Evolutionary conservation across 1,140 invertebrate species (phyloP).

Genomic region (Hyposmocoma kahamanoa): DNA sequence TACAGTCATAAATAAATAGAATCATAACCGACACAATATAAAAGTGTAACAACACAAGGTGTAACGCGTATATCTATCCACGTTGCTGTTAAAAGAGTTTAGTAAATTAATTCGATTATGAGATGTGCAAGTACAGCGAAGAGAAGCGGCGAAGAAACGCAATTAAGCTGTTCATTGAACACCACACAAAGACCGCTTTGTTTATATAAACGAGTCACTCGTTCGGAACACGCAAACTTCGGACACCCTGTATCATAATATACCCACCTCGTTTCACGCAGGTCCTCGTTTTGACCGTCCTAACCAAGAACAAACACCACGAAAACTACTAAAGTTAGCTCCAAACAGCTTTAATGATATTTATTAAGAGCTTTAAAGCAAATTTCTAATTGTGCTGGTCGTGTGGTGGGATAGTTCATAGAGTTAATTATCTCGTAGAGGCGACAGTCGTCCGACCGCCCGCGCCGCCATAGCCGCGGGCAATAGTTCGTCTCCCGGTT

Average conservation of each 20-base stretch:
- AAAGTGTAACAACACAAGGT: background rate
- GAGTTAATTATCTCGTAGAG: conserved; percentile 64
- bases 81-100: conserved; percentile 1
- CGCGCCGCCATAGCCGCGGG: conserved; percentile 45
- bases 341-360: conserved; percentile 36
- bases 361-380: conserved; percentile 53
- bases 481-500: conserved; percentile 22
- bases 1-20: background rate
- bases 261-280: conserved; percentile 7
- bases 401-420: conserved; percentile 51
- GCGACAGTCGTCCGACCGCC: conserved; percentile 39
- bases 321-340: conserved; percentile 11
- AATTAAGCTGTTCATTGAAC: conserved; percentile 66
- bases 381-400: conserved; percentile 55
- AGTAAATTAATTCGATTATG: conserved; percentile 39
- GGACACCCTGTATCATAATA: conserved; percentile 21
- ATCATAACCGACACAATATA: background rate
- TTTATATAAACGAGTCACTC: conserved; percentile 39
- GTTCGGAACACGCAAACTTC: conserved; percentile 29
- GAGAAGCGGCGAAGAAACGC: conserved; percentile 50
- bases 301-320: background rate
- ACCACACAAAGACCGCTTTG: conserved; percentile 46
- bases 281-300: no score
- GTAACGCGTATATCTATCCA: background rate
- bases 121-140: conserved; percentile 32